phyloP scores from a whole-genome alignment of 2,888 invertebrate genomes.

The Malacosoma neustria region DNA sequence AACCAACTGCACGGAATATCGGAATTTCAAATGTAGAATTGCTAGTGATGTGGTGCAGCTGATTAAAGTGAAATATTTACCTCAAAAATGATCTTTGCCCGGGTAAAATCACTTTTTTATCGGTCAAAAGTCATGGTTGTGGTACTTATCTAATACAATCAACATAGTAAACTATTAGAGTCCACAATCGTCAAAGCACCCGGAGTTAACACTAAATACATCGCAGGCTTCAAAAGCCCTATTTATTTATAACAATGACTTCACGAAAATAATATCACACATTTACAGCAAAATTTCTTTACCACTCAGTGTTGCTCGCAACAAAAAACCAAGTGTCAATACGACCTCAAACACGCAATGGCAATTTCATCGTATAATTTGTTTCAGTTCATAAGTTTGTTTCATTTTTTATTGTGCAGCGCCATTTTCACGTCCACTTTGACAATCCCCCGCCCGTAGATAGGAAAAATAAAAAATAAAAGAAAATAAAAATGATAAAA shows the following conservation, averaged over 20 bases:
- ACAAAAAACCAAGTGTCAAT: slow-evolving; percentile 33
- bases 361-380: slow-evolving; percentile 40
- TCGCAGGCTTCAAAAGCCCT: slow-evolving; percentile 68
- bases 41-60: slow-evolving; percentile 24
- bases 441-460: slow-evolving; percentile 60
- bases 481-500: slow-evolving; percentile 35
- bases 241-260: slow-evolving; percentile 50
- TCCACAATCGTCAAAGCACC: slow-evolving; percentile 75
- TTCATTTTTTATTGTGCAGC: slow-evolving; percentile 50
- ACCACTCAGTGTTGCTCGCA: slow-evolving; percentile 52
- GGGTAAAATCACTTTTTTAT: no score
- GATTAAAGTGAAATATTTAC: slow-evolving; percentile 28
- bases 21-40: slow-evolving; percentile 2
- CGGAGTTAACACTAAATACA: slow-evolving; percentile 71
- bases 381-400: slow-evolving; percentile 39
- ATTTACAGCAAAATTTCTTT: slow-evolving; percentile 64
- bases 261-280: slow-evolving; percentile 71
- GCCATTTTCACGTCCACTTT: slow-evolving; percentile 64
- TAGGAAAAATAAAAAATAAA: slow-evolving; percentile 36
- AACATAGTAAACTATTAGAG: slow-evolving; percentile 63
- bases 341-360: slow-evolving; percentile 38
- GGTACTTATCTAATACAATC: slow-evolving; percentile 65
- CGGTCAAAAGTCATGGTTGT: no score
- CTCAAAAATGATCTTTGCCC: no score
- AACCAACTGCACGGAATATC: slow-evolving; percentile 36